Base-by-base conservation (phyloP, 2,113 vertebrate species). In the Neotoma lepida region DNA sequence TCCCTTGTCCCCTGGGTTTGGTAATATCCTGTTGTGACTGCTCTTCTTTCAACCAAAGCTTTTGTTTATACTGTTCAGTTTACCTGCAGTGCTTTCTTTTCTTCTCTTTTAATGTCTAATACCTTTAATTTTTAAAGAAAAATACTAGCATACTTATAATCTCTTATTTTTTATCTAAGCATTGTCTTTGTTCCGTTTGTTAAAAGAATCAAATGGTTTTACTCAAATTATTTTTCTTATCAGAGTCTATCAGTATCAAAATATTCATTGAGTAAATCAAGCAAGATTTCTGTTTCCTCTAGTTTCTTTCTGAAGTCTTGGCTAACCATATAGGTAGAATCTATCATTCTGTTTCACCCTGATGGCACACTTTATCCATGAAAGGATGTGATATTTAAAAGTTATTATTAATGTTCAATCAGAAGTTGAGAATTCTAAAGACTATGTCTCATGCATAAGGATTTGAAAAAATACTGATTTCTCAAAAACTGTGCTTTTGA, bases 221-320 rank as follows among this genome's bases (percentile, higher is more conserved):
- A 63, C 22, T 28, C 24, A 30, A 74, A 26, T 88, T 88, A 54
- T 85, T 94, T 91, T 89, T 39, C 63, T 74, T n/a, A 78, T 78
- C 77, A 91, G 17, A 49, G 0, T 51, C 44, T 90, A 70, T 4
- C 26, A 90, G 58, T 66, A 24, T 80, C 84, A 80, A 56, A 56
- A 33, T 56, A 68, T 74, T 68, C 68, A 3, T 82, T 64, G 18
- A 77, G 26, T 46, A 63, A 71, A 35, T n/a, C 51, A 87, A 77
- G 4, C 6, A 89, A 41, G 46, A 56, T 68, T 94, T 22, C 33
- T 24, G 13, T n/a, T 58, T 96, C n/a, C 30, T 86, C 14, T 30
- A 46, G 56, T n/a, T 88, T 94, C 33, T 88, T 30, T 76, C 28
- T 90, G 24, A 90, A 91, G 10, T 66, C n/a, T 84, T 76, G 68